A percentile compares a stretch with the other conserved stretches of the same genome.
phyloP scores from a whole-genome alignment of 2,113 vertebrate species.

The Microcebus jonahi region DNA sequence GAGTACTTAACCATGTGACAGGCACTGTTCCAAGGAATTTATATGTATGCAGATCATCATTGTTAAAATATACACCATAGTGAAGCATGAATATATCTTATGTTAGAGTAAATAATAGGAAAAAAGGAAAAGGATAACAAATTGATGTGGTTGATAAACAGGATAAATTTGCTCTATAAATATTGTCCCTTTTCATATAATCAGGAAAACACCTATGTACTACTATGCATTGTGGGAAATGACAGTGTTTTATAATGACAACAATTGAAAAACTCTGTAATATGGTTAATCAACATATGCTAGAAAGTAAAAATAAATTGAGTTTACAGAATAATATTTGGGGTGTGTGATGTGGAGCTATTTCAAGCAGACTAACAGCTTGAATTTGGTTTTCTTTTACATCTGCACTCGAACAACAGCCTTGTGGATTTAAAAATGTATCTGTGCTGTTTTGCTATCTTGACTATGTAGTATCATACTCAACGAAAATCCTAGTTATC shows the following conservation, averaged over 20 bases:
- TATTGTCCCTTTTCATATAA: conserved; percentile 52
- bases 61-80: conserved; percentile 52
- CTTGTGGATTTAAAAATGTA: conserved; percentile 52
- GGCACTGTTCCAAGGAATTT: conserved; percentile 2
- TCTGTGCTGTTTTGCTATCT: neutral
- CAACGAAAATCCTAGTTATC: neutral
- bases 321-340: conserved; percentile 72
- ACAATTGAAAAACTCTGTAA: conserved; percentile 43
- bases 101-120: conserved; percentile 11
- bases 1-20: conserved; percentile 26
- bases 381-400: conserved; percentile 67
- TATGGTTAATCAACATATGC: conserved; percentile 53
- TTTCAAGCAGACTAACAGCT: conserved; percentile 70
- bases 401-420: conserved; percentile 5
- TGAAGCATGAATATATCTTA: conserved; percentile 26
- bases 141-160: conserved; percentile 12
- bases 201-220: conserved; percentile 33
- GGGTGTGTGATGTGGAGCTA: conserved; percentile 69
- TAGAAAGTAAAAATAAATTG: conserved; percentile 71
- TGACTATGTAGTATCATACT: neutral
- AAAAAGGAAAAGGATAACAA: conserved; percentile 5
- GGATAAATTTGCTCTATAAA: conserved; percentile 39
- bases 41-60: conserved; percentile 64
- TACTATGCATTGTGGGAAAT: neutral
- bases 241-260: conserved; percentile 53